Percentiles rank a stretch among this genome's conserved stretches.
Conservation (phyloP, 2,113 vertebrate genomes). For the Sciurus niger region DNA sequence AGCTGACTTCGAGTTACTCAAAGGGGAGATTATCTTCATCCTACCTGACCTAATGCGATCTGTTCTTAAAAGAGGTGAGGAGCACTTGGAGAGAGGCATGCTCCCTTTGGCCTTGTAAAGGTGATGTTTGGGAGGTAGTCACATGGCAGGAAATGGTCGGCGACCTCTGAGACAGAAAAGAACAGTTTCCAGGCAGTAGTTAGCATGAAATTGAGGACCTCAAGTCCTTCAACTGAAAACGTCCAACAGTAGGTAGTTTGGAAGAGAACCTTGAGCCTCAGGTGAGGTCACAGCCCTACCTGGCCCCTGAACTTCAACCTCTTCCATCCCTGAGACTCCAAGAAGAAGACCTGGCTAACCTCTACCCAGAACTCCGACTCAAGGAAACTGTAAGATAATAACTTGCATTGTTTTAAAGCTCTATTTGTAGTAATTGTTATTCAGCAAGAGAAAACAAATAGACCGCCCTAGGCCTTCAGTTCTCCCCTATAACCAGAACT, state of each 20-base stretch:
- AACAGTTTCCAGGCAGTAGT: not conserved
- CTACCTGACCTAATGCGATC: not conserved
- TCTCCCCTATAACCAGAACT: not conserved
- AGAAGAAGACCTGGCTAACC: not conserved
- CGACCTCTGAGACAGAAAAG: not conserved
- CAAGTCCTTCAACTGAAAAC: not conserved
- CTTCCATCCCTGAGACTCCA: too few species aligned
- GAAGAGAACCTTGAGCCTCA: not conserved
- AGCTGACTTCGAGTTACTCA: constrained; percentile 3
- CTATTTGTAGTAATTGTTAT: constrained; percentile 1
- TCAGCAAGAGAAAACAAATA: not conserved
- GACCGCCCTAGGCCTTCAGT: not conserved
- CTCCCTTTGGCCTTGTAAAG: not conserved
- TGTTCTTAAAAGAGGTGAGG: not conserved
- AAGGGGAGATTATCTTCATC: not conserved
- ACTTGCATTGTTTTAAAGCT: constrained; percentile 1
- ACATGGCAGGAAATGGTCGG: not conserved
- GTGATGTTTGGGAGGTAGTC: not conserved
- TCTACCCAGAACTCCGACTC: not conserved
- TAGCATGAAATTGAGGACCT: not conserved
- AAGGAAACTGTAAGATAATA: not conserved
- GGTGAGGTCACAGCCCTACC: fast-evolving
- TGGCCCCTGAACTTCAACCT: not conserved
- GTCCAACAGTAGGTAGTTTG: not conserved
- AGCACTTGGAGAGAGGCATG: not conserved